Percentiles rank a stretch among this genome's conserved stretches.
Conservation (phyloP, 23 tunicate species). For the Ascidia mentula region DNA sequence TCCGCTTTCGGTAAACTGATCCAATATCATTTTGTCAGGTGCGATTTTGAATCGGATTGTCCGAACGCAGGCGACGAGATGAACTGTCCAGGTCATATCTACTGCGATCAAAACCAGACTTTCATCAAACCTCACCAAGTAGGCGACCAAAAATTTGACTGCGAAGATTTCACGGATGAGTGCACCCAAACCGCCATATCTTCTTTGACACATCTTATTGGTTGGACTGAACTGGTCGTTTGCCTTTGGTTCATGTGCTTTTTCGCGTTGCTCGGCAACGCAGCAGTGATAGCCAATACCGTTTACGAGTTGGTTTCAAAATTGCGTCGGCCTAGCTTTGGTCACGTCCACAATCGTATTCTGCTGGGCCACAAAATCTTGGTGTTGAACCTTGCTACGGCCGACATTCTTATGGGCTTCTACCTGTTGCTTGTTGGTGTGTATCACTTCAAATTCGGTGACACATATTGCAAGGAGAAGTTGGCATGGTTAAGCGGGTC, state of each 20-base stretch:
- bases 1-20: too few species aligned
- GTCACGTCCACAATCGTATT: slow-evolving; percentile 25
- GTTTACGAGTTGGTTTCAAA: slow-evolving; percentile 19
- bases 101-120: slow-evolving; percentile 31
- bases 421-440: slow-evolving; percentile 37
- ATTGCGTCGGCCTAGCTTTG: too few species aligned
- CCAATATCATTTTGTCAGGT: slow-evolving; percentile 24
- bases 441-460: slow-evolving; percentile 29
- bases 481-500: slow-evolving; percentile 41
- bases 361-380: slow-evolving; percentile 62
- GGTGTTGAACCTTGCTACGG: slow-evolving; percentile 55
- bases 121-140: slow-evolving; percentile 7
- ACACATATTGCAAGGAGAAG: slow-evolving; percentile 35
- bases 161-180: slow-evolving; percentile 58
- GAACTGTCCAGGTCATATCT: slow-evolving; percentile 37
- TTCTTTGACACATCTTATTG: slow-evolving; percentile 26
- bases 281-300: slow-evolving; percentile 31
- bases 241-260: slow-evolving; percentile 49
- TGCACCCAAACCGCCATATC: slow-evolving; percentile 40
- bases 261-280: slow-evolving; percentile 47
- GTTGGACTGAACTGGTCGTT: background rate
- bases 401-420: slow-evolving; percentile 71
- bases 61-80: slow-evolving; percentile 26
- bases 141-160: slow-evolving; percentile 48
- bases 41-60: slow-evolving; percentile 24